These are phyloP conservation scores for Sebastes kiyomatsui DNA, from an alignment of 2,797 vertebrate genomes.

Conservation along the genomic window DNA sequence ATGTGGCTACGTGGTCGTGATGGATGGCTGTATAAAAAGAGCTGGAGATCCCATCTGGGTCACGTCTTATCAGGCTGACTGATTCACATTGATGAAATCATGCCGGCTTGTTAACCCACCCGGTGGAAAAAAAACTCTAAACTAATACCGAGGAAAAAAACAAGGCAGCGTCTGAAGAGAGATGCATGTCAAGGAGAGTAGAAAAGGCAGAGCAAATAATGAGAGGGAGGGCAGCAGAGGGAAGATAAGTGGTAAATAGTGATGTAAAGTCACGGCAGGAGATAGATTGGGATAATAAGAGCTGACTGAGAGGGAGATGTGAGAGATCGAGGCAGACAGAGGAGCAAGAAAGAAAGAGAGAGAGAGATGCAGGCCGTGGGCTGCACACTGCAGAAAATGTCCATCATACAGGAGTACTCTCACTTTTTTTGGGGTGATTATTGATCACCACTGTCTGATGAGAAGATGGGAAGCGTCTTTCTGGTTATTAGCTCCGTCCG, in stretches of 20 bases:
- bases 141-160: constrained; percentile 69
- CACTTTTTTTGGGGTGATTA: not conserved
- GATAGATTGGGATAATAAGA: constrained; percentile 73
- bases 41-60: constrained; percentile 73
- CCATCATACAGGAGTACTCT: constrained; percentile 4
- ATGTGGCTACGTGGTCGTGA: constrained; percentile 52
- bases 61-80: constrained; percentile 73
- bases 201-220: constrained; percentile 66
- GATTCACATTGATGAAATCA: constrained; percentile 77
- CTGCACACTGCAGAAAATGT: constrained; percentile 17
- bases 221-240: constrained; percentile 57
- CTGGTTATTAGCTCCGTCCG: not conserved
- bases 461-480: not conserved
- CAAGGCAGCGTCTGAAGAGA: constrained; percentile 54
- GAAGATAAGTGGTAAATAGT: constrained; percentile 71
- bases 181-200: constrained; percentile 67
- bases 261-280: constrained; percentile 74
- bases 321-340: constrained; percentile 33
- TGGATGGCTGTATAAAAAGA: constrained; percentile 68
- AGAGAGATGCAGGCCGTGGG: constrained; percentile 13
- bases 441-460: constrained; percentile 29
- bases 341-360: constrained; percentile 12
- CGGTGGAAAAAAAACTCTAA: constrained; percentile 49
- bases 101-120: constrained; percentile 69
- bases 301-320: constrained; percentile 53